Evolutionary conservation across 2,888 invertebrate species (phyloP), one percentile per base, ranked within the genome.

Genomic region (Hoplodrina ambigua): DNA sequence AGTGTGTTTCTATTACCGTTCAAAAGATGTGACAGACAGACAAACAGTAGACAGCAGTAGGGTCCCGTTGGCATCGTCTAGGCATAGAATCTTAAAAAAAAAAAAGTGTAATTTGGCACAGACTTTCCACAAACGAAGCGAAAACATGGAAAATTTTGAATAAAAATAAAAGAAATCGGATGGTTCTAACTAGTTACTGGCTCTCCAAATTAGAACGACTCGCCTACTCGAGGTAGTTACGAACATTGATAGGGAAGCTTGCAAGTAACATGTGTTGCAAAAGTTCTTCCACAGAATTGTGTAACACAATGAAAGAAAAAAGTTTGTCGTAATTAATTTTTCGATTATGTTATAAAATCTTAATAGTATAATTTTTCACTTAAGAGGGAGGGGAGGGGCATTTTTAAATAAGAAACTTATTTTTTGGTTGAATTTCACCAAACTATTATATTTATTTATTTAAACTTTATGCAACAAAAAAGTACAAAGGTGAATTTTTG

Each of bases 151-250:
- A 63, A 70, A 52, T 52, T 37, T 63, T 46, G n/a, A 52, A 50
- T 53, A 37, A 71, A 74, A 74, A 77, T 30, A 62, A 59, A 63
- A 25, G n/a, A 56, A 71, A 72, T 71, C 30, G 54, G 57, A 19
- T 76, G n/a, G 19, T 41, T 15, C 19, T 56, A 61, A 50, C 74
- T 77, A 70, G 71, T 53, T 37, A 70, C 70, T 25, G 33, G 17
- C 57, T 53, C 73, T 70, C 77, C 44, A 70, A 74, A 74, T 74
- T 77, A 74, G 74, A 77, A 70, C 71, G 53, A 61, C 13, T 60
- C 25, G 19, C 30, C 53, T 52, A 25, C 30, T 30, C 37, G 54
- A 56, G 46, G 37, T 19, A 41, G 69, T 19, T 60, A 52, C 17
- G 57, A 44, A 25, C 50, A 70, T 33, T 11, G 56, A 73, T 57